Evolutionary conservation across 2,797 vertebrate species (phyloP).

Genomic region (Liparis tanakae): DNA sequence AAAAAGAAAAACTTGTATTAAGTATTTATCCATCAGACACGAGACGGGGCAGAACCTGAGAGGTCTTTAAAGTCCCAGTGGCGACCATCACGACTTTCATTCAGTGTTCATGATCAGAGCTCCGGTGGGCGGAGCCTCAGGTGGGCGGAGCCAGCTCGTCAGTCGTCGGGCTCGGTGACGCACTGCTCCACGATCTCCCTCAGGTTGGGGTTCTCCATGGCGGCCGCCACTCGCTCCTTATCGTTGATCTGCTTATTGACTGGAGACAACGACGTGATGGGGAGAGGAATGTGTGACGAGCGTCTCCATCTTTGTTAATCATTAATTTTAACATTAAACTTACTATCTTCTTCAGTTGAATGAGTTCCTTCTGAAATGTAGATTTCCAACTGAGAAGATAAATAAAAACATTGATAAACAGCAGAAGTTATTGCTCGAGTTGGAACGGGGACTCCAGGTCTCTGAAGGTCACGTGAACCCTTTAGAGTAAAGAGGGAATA

Average conservation of each 20-base stretch:
- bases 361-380: slow-evolving; percentile 97
- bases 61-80: no score
- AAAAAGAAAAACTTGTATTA: no score
- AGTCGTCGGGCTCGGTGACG: slow-evolving; percentile 90
- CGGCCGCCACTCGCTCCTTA: slow-evolving; percentile 95
- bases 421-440: no score
- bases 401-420: slow-evolving; percentile 38
- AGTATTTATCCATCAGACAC: no score
- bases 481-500: no score
- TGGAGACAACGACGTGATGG: slow-evolving; percentile 60
- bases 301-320: no score
- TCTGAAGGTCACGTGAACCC: no score
- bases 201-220: slow-evolving; percentile 96
- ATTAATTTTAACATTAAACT: slow-evolving; percentile 71
- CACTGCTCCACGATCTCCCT: slow-evolving; percentile 97
- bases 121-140: background rate
- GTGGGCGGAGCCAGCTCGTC: slow-evolving; percentile 11
- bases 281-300: no score
- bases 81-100: no score
- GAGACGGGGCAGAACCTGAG: no score
- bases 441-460: no score
- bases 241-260: slow-evolving; percentile 99
- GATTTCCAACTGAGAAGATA: slow-evolving; percentile 90
- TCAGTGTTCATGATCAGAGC: no score
- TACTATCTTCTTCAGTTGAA: slow-evolving; percentile 96